Conservation (phyloP, 2,113 vertebrate species). For the Microtus ochrogaster region DNA sequence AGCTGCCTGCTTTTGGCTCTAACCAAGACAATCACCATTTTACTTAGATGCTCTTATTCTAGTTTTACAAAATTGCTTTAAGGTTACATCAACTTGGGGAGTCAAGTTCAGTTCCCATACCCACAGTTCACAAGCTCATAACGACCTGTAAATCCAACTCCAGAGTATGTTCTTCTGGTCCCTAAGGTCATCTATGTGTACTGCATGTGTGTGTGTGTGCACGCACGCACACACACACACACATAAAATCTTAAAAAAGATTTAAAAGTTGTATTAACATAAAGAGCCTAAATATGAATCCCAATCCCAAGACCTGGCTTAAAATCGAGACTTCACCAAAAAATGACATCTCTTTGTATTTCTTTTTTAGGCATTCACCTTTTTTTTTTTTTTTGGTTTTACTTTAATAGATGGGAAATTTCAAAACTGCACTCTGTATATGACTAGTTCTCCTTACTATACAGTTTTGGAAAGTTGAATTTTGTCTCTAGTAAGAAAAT, state of each 20-base stretch:
- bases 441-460: not conserved
- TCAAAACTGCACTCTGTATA: not conserved
- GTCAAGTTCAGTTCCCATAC: not conserved
- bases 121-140: not conserved
- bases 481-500: slow-evolving; percentile 34
- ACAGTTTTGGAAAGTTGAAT: slow-evolving; percentile 53
- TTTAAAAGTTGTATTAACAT: not conserved
- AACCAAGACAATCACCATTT: not conserved
- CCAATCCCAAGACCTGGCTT: not conserved
- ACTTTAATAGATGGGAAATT: not conserved
- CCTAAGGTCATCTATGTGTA: not conserved
- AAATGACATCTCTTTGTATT: not conserved
- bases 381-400: not conserved
- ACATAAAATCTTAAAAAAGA: not conserved
- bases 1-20: not conserved
- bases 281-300: not conserved
- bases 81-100: not conserved
- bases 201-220: too few species aligned
- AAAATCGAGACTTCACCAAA: not conserved
- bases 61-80: not conserved
- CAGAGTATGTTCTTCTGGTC: not conserved
- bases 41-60: not conserved
- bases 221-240: not conserved
- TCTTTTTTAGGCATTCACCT: not conserved
- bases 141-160: too few species aligned